Conservation (phyloP, 2,113 vertebrate genomes). For the Hepsetus odoe region DNA sequence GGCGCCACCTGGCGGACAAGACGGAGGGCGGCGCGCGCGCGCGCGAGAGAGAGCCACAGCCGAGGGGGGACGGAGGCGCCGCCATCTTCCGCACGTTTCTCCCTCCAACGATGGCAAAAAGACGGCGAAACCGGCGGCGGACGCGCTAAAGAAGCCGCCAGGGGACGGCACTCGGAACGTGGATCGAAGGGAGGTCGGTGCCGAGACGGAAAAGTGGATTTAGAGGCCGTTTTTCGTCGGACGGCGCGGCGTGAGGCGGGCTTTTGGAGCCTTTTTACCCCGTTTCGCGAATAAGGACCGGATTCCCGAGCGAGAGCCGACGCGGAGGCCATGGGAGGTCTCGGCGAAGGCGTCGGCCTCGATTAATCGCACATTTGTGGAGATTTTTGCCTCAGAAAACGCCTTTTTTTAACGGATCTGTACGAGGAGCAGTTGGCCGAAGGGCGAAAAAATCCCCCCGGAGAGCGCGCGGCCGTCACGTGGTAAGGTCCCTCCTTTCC, state of each 20-base stretch:
- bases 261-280: slow-evolving; percentile 61
- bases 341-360: slow-evolving; percentile 54
- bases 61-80: slow-evolving; percentile 88
- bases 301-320: slow-evolving; percentile 53
- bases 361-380: slow-evolving; percentile 53
- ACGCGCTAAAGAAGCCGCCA: slow-evolving; percentile 60
- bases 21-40: too few species aligned
- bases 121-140: slow-evolving; percentile 59
- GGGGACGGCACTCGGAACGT: slow-evolving; percentile 45
- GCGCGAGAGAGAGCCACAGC: slow-evolving; percentile 76
- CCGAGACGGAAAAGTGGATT: slow-evolving; percentile 48
- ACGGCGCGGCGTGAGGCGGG: too few species aligned
- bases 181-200: slow-evolving; percentile 40
- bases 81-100: slow-evolving; percentile 92
- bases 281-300: slow-evolving; percentile 78
- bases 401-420: slow-evolving; percentile 67
- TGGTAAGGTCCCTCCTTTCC: slow-evolving; percentile 92
- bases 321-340: slow-evolving; percentile 56
- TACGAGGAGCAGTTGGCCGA: slow-evolving; percentile 86
- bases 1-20: slow-evolving; percentile 51
- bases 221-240: slow-evolving; percentile 56
- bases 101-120: slow-evolving; percentile 77
- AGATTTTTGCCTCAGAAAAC: background rate
- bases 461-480: slow-evolving; percentile 89
- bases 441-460: slow-evolving; percentile 92